Evolutionary conservation across 1,140 invertebrate species (phyloP).

Genomic region (Diorhabda elongata): DNA sequence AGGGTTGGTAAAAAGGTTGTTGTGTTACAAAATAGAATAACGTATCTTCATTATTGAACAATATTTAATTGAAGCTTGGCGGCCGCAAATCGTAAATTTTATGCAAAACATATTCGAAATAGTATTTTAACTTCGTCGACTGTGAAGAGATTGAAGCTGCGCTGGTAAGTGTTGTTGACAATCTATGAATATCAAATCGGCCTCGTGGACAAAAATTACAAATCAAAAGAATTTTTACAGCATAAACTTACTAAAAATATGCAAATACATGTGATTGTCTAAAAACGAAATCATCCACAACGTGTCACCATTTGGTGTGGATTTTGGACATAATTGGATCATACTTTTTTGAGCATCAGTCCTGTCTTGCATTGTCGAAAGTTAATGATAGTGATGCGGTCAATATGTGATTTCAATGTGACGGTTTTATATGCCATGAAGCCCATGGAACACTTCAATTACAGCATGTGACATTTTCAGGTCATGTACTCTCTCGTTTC

Average conservation of each 20-base stretch:
- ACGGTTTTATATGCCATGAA: constrained; percentile 16
- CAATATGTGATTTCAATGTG: constrained; percentile 18
- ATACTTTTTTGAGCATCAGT: constrained; percentile 31
- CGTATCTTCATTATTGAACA: background rate
- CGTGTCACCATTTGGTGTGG: constrained; percentile 43
- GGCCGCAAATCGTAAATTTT: background rate
- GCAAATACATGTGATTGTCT: constrained; percentile 34
- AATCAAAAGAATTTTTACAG: background rate
- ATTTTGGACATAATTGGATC: constrained; percentile 43
- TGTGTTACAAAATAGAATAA: background rate
- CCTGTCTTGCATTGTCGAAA: constrained; percentile 21
- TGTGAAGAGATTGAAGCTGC: background rate
- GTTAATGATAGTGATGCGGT: constrained; percentile 20
- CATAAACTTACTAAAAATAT: background rate
- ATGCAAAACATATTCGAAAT: background rate
- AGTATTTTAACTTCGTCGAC: background rate
- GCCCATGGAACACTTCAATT: constrained; percentile 6
- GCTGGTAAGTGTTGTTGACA: background rate
- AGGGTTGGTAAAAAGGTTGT: background rate
- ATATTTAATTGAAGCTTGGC: background rate
- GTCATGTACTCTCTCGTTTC: constrained; percentile 19
- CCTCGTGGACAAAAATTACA: background rate
- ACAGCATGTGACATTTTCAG: constrained; percentile 18
- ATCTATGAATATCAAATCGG: background rate
- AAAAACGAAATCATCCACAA: constrained; percentile 42